Percentiles rank a stretch among this genome's conserved stretches.
Evolutionary conservation across 1,140 invertebrate species (phyloP).

Genomic region (Cryptotermes secundus): DNA sequence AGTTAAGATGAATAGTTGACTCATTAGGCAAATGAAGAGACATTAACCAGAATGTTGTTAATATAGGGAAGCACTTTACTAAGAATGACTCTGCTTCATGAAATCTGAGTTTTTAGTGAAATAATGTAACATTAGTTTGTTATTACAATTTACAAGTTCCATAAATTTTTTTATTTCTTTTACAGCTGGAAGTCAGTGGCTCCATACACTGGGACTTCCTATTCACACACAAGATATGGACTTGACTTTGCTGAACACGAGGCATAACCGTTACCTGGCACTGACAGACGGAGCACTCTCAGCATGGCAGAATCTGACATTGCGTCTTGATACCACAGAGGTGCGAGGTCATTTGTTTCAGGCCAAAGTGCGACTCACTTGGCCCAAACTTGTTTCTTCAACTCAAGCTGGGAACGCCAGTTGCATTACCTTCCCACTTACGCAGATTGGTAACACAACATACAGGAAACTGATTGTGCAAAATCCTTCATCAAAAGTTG

Average conservation of each 20-base stretch:
- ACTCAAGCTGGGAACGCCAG: not conserved
- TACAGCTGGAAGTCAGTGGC: conserved; percentile 63
- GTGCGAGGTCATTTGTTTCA: conserved; percentile 49
- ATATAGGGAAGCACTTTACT: too few relatives aligned
- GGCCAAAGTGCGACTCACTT: conserved; percentile 18
- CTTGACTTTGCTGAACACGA: conserved; percentile 57
- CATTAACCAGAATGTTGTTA: too few relatives aligned
- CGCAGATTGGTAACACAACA: conserved; percentile 78
- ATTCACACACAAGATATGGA: conserved; percentile 62
- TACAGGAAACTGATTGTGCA: conserved; percentile 58
- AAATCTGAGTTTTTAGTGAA: too few relatives aligned
- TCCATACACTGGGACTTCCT: conserved; percentile 66
- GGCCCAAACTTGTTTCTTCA: conserved; percentile 25
- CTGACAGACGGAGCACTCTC: conserved; percentile 42
- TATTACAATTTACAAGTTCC: too few relatives aligned
- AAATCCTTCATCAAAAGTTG: conserved; percentile 60
- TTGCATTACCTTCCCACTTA: conserved; percentile 71
- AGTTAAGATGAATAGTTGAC: too few relatives aligned
- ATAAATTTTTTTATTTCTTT: not conserved
- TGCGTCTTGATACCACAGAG: conserved; percentile 68
- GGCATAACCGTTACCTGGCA: conserved; percentile 59
- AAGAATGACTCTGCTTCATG: too few relatives aligned
- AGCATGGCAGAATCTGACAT: conserved; percentile 59
- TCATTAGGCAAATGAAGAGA: too few relatives aligned
- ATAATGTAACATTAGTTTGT: too few relatives aligned